These are phyloP conservation scores for Falco biarmicus DNA, from an alignment of 2,797 vertebrate species.

Conservation along the genomic window DNA sequence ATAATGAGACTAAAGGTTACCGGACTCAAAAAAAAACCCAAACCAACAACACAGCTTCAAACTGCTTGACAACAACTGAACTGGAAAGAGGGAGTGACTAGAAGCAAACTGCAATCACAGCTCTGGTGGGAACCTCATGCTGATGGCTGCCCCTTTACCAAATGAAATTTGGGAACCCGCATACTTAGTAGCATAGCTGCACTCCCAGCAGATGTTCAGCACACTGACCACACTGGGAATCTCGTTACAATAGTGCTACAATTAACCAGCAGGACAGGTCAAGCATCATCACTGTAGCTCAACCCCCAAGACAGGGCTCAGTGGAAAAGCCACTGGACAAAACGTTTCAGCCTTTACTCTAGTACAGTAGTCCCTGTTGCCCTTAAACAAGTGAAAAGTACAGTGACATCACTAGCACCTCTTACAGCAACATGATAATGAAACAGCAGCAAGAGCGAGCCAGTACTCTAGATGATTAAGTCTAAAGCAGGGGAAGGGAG, in stretches of 20 bases:
- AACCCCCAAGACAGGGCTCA: accelerated
- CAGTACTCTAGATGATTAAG: background rate
- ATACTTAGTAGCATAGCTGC: accelerated
- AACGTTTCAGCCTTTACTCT: background rate
- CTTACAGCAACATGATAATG: background rate
- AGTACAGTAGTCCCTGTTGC: background rate
- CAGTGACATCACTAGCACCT: background rate
- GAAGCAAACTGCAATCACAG: background rate
- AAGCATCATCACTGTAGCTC: background rate
- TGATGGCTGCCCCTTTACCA: background rate
- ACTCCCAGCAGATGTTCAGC: background rate
- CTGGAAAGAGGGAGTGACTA: accelerated
- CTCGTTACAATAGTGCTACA: accelerated
- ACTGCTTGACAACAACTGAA: background rate
- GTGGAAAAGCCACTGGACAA: accelerated
- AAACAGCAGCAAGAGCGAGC: background rate
- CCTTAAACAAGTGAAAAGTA: background rate
- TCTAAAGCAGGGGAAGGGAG: background rate
- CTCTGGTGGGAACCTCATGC: background rate
- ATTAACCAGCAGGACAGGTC: background rate
- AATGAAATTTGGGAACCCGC: too few relatives aligned
- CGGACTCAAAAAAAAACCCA: background rate
- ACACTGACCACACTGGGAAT: accelerated
- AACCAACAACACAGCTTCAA: background rate
- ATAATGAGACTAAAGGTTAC: accelerated